phyloP scores from a whole-genome alignment of 2,113 vertebrate genomes.

The Chloebia gouldiae region DNA sequence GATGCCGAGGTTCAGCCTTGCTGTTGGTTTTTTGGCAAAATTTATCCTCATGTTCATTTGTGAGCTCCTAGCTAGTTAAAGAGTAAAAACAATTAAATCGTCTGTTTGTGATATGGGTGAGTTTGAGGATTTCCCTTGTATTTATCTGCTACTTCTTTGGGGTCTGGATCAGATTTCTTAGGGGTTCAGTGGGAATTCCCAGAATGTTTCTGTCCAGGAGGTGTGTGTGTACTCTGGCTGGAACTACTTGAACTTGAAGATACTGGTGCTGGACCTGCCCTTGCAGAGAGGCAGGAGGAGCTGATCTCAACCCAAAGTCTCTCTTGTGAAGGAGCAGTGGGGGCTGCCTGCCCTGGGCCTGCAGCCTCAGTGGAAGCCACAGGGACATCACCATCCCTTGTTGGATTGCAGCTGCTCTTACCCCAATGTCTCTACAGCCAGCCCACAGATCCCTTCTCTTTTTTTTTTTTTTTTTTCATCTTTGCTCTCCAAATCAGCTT shows the following conservation, averaged over 20 bases:
- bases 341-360: background rate
- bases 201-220: background rate
- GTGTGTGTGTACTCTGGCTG: background rate
- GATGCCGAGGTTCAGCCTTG: background rate
- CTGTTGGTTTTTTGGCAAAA: background rate
- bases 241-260: fast-evolving
- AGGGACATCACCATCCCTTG: background rate
- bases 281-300: background rate
- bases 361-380: background rate
- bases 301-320: background rate
- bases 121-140: background rate
- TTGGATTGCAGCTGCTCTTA: background rate
- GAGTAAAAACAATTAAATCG: fast-evolving
- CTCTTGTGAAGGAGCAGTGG: background rate
- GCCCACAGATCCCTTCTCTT: background rate
- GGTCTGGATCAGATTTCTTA: background rate
- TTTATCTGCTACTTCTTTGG: background rate
- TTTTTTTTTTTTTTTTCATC: background rate
- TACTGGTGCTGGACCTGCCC: background rate
- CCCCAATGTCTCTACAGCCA: background rate
- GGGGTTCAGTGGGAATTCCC: background rate
- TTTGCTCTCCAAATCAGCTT: slow-evolving; percentile 40
- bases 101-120: background rate
- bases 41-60: background rate
- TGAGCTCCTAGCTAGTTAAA: background rate